phyloP scores from a whole-genome alignment of 2,888 invertebrate genomes.

The Cheilosia pagana region DNA sequence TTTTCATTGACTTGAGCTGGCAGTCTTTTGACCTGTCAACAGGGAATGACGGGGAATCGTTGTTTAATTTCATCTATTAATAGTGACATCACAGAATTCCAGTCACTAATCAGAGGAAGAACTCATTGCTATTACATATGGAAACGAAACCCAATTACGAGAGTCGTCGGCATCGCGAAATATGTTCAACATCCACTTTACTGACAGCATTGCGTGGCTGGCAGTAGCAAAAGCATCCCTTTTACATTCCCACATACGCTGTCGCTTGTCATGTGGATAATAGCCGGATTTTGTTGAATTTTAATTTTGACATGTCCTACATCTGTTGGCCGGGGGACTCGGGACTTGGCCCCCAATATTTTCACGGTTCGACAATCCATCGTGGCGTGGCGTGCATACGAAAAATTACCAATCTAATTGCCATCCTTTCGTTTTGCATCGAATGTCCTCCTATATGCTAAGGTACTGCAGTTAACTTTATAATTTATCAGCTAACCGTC shows the following conservation, averaged over 20 bases:
- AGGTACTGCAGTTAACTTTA: constrained; percentile 1
- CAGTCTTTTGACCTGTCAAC: too few species aligned
- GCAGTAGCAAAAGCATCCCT: constrained; percentile 36
- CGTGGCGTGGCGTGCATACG: constrained; percentile 72
- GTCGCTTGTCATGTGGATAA: constrained; percentile 64
- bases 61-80: too few species aligned
- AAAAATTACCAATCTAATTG: constrained; percentile 72
- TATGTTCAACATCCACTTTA: constrained; percentile 42
- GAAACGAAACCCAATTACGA: too few species aligned
- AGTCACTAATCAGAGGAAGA: neutral
- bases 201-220: constrained; percentile 44
- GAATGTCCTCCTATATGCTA: constrained; percentile 2
- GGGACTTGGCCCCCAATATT: constrained; percentile 64
- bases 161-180: constrained; percentile 56
- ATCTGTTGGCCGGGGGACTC: constrained; percentile 61
- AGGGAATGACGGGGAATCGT: too few species aligned
- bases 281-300: constrained; percentile 72
- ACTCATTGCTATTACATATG: neutral
- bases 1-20: too few species aligned
- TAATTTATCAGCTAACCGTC: constrained; percentile 24
- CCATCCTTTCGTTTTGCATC: constrained; percentile 66
- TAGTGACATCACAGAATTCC: too few species aligned
- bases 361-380: constrained; percentile 71
- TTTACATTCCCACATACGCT: constrained; percentile 38
- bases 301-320: constrained; percentile 73